Conservation (phyloP, 2,888 invertebrate species). For the Tiphia femorata region DNA sequence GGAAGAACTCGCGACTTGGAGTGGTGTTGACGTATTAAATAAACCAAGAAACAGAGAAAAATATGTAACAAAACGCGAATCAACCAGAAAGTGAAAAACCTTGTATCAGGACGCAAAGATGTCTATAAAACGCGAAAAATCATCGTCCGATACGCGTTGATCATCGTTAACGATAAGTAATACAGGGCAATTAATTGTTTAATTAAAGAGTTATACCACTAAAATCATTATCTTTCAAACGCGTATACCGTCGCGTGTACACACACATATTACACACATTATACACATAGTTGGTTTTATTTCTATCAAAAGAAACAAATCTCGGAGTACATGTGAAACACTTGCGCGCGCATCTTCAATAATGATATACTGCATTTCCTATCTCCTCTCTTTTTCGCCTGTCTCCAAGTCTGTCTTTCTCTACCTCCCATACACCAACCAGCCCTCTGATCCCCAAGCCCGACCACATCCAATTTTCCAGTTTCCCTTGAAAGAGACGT, state of each 20-base stretch:
- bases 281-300: slow-evolving; percentile 32
- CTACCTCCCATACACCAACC: background rate
- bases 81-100: slow-evolving; percentile 71
- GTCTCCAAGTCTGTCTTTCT: background rate
- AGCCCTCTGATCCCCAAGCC: too few species aligned
- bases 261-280: slow-evolving; percentile 10
- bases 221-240: slow-evolving; percentile 51
- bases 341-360: slow-evolving; percentile 45
- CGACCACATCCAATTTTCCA: slow-evolving; percentile 12
- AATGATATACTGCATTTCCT: slow-evolving; percentile 41
- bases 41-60: slow-evolving; percentile 59
- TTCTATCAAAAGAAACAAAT: slow-evolving; percentile 34
- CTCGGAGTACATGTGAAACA: slow-evolving; percentile 30
- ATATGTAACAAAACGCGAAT: slow-evolving; percentile 73
- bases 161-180: slow-evolving; percentile 68
- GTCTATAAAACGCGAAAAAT: slow-evolving; percentile 63
- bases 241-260: slow-evolving; percentile 34
- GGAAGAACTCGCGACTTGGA: slow-evolving; percentile 76
- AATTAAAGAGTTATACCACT: slow-evolving; percentile 65
- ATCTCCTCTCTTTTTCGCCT: slow-evolving; percentile 37
- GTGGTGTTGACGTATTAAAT: slow-evolving; percentile 75
- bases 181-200: slow-evolving; percentile 67
- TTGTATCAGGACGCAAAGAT: slow-evolving; percentile 67
- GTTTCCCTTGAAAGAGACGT: slow-evolving; percentile 14
- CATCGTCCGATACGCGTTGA: slow-evolving; percentile 67